Evolutionary conservation across 2,113 vertebrate species (phyloP), one percentile per base, ranked within the genome.

Genomic region (Nesoenas mayeri): DNA sequence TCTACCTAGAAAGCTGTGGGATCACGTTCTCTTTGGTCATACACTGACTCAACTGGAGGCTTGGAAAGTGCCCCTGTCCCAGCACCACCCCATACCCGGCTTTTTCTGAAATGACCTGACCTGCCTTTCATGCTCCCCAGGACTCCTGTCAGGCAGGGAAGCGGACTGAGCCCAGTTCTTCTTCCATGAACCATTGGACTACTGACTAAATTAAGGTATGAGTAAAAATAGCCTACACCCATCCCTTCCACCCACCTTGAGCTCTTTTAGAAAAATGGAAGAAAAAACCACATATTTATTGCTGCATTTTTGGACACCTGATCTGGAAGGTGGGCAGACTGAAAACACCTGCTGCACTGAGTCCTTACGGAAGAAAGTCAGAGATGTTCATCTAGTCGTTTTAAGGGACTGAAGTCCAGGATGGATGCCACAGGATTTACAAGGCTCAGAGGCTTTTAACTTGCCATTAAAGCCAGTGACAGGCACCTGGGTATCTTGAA

Each of bases 261-360:
- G 89, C 61, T 91, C 91, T 93, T 96, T 81, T 75, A 89, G 94
- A 91, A 92, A 84, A 54, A 75, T 57, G 53, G 65, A 95, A 91
- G 79, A 20, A 73, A 95, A 93, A 79, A 77, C 24, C 6, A 28
- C 40, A 20, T 51, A 78, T 80, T 74, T 91, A 64, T 71, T 95
- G 73, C 95, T 93, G 65, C 54, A 18, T 79, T 92, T 93, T 85
- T 87, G 94, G 89, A 92, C 96, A 97, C 96, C 96, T 97, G 94
- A 95, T 97, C 94, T 95, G 95, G 95, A 95, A 93, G 83, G 96
- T 96, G 89, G 96, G 95, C 95, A 96, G 96, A 80, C 77, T 95
- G 91, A 95, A 97, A 92, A 78, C 96, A 97, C 96, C 96, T 97
- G 95, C 96, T 95, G 89, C 70, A 60, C 70, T 31, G 73, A 93